phyloP scores from a whole-genome alignment of 2,113 vertebrate species.

The Rhinogobius similis region DNA sequence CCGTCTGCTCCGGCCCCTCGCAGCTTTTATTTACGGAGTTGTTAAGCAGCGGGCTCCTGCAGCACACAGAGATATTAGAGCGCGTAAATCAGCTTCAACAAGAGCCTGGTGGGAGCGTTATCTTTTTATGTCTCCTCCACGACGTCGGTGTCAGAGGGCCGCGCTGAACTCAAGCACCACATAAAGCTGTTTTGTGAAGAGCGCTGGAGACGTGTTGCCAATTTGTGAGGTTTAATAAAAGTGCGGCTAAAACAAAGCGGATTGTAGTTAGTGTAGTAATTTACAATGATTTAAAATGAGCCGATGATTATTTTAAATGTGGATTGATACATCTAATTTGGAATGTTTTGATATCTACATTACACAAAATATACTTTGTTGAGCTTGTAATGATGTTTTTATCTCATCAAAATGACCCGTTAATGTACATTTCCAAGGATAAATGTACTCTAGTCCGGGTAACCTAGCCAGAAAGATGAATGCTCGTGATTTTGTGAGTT shows the following conservation, averaged over 20 bases:
- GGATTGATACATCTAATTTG: too few relatives aligned
- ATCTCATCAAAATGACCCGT: too few relatives aligned
- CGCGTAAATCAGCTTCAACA: conserved; percentile 67
- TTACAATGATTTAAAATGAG: too few relatives aligned
- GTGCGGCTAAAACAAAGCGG: neutral
- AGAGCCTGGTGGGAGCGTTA: conserved; percentile 49
- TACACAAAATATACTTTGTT: too few relatives aligned
- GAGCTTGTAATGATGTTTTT: too few relatives aligned
- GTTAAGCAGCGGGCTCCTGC: conserved; percentile 58
- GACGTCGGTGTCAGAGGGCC: conserved; percentile 30
- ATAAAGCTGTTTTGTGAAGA: conserved; percentile 14
- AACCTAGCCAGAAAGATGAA: too few relatives aligned
- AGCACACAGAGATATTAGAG: conserved; percentile 68
- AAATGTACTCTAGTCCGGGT: too few relatives aligned
- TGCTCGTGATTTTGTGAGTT: too few relatives aligned
- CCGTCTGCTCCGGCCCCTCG: conserved; percentile 37
- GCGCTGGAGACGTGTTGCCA: neutral
- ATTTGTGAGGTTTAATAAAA: neutral
- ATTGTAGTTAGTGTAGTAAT: too few relatives aligned
- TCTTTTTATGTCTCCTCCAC: conserved; percentile 41
- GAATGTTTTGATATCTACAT: too few relatives aligned
- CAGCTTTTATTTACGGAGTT: conserved; percentile 69
- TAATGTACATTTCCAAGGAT: too few relatives aligned
- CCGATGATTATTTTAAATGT: too few relatives aligned
- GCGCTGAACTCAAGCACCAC: conserved; percentile 13